Evolutionary conservation across 2,797 vertebrate genomes (phyloP).

Genomic region (Crossoptilon crossoptilon): DNA sequence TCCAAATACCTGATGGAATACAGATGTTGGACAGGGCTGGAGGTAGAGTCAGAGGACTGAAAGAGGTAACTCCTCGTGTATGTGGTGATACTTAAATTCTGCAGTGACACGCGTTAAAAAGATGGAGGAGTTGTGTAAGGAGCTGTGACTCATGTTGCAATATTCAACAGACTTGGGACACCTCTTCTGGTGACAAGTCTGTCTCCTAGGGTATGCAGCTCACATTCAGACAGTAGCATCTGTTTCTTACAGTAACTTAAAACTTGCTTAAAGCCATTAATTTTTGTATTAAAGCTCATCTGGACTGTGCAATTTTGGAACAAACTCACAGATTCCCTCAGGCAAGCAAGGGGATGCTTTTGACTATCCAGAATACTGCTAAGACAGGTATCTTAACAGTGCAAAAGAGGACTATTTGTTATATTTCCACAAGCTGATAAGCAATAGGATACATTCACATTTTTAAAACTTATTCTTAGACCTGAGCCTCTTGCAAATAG

Average conservation of each 20-base stretch:
- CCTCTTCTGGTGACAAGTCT: not conserved
- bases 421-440: not conserved
- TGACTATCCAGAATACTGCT: not conserved
- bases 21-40: not conserved
- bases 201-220: not conserved
- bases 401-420: not conserved
- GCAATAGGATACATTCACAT: not conserved
- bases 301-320: not conserved
- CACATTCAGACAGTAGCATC: not conserved
- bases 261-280: not conserved
- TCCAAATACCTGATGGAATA: not conserved
- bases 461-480: not conserved
- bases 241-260: not conserved
- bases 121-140: not conserved
- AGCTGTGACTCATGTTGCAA: fast-evolving
- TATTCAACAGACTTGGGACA: not conserved
- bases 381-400: not conserved
- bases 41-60: not conserved
- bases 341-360: not conserved
- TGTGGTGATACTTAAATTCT: constrained; percentile 20
- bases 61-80: not conserved
- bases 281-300: not conserved
- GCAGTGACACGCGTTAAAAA: fast-evolving
- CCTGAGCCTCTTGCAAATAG: not conserved
- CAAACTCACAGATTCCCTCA: not conserved